Evolutionary conservation across 92 coral and sea anemone genomes (phyloP).

Genomic region (Ricordea florida): DNA sequence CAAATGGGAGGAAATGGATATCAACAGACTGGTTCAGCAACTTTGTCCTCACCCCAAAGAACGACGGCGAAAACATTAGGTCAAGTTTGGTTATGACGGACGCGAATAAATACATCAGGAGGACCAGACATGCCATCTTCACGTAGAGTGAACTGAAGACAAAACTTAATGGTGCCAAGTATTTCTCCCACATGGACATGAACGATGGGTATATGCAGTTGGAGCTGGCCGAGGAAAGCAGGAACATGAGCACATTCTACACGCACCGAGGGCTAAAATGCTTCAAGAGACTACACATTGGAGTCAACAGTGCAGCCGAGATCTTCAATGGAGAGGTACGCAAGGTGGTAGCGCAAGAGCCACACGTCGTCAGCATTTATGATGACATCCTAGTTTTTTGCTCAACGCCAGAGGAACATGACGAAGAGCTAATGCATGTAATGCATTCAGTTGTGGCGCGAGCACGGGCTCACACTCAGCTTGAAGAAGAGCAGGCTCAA

Average conservation of each 20-base stretch:
- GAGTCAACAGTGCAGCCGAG: constrained; percentile 32
- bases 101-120: too few species aligned
- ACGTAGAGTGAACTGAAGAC: background rate
- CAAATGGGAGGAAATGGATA: constrained; percentile 16
- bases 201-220: too few species aligned
- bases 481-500: constrained; percentile 16
- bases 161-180: constrained; percentile 28
- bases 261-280: too few species aligned
- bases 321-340: constrained; percentile 11
- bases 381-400: constrained; percentile 12
- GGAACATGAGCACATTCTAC: background rate
- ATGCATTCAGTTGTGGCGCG: constrained; percentile 1
- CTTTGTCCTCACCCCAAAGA: constrained; percentile 32
- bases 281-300: background rate
- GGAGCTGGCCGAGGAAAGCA: too few species aligned
- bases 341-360: constrained; percentile 8
- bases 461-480: constrained; percentile 9
- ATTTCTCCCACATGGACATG: too few species aligned
- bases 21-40: constrained; percentile 2
- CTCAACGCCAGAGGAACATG: constrained; percentile 12
- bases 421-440: background rate
- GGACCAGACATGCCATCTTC: too few species aligned
- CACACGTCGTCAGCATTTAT: constrained; percentile 20
- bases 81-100: too few species aligned
- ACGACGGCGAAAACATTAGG: background rate